Evolutionary conservation across 2,113 vertebrate genomes (phyloP).

Genomic region (Bambusicola thoracicus): DNA sequence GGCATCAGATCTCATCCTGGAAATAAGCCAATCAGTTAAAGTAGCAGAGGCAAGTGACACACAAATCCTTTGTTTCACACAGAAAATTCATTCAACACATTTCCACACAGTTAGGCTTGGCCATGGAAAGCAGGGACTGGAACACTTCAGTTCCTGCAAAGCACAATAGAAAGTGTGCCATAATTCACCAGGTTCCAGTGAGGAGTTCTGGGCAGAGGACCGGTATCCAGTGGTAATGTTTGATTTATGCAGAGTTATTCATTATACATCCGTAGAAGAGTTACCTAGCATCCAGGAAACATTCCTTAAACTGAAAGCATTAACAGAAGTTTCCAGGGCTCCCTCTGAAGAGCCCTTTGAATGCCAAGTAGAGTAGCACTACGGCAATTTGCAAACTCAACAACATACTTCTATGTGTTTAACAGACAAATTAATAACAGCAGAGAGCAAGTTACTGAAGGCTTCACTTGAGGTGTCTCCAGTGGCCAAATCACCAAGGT

Average conservation of each 20-base stretch:
- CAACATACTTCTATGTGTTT: not conserved
- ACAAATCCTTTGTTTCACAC: not conserved
- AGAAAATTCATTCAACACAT: not conserved
- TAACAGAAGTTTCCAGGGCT: slow-evolving; percentile 35
- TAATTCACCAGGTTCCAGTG: not conserved
- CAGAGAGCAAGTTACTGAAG: not conserved
- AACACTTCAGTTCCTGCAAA: slow-evolving; percentile 18
- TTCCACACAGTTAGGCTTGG: slow-evolving; percentile 54
- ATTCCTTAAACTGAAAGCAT: slow-evolving; percentile 27
- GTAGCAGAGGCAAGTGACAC: not conserved
- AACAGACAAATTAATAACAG: slow-evolving; percentile 5
- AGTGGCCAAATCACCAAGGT: not conserved
- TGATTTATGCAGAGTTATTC: slow-evolving; percentile 25
- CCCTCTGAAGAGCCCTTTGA: slow-evolving; percentile 13
- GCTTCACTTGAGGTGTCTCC: not conserved
- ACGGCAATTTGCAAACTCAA: not conserved
- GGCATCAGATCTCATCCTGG: not conserved
- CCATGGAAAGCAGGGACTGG: not conserved
- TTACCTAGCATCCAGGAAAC: not conserved
- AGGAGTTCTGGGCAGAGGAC: slow-evolving; percentile 7
- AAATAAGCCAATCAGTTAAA: slow-evolving; percentile 8
- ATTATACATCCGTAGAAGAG: slow-evolving; percentile 43
- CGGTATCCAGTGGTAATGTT: not conserved
- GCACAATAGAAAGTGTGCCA: slow-evolving; percentile 48
- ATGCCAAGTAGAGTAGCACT: not conserved